Base-by-base conservation (phyloP, 2,888 invertebrate genomes). In the Pocota personata region DNA sequence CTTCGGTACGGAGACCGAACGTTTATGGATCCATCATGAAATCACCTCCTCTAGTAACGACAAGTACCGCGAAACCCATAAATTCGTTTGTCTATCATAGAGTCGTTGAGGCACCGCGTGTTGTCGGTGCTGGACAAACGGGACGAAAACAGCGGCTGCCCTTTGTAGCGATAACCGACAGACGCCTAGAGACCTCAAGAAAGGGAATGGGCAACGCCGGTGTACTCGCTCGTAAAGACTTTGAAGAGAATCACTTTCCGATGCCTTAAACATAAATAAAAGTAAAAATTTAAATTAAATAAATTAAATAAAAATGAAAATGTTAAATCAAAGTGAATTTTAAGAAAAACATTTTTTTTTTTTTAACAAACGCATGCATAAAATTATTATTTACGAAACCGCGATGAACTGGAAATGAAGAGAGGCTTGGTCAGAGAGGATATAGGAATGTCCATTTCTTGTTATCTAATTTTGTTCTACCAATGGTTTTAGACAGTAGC, bases 101-200 rank as follows among this genome's bases (percentile, higher is more conserved):
- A 16, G 91, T 92, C 0, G 89, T 90, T 5, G 92, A 91, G 87
- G 91, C 90, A 55, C 90, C 91, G 3, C 89, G 90, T 62, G 73
- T 90, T 2, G 90, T 90, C 32, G 91, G 90, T 27, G 88, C 89
- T 12, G 90, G 90, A 21, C 80, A 88, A 37, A 88, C 88, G 10
- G 90, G 89, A 35, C 91, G 90, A 16, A 92, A 92, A 83, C 92
- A 92, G 87, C 90, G 91, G 24, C 87, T 92, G 77, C 92, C 92
- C 2, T 92, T 92, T 88, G 92, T 92, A 71, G 92, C 92, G 82
- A 92, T 92, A 78, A 92, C 92, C 69, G 92, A 92, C 87, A 90
- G 92, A 30, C 90, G 92, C n/a, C 88, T 92, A 69, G 92, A 92
- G 76, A 90, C 89, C 64, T 88, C 91, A 19, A 90, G 90, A 87